phyloP scores from a whole-genome alignment of 2,888 invertebrate genomes.

The Auanema sp. region DNA sequence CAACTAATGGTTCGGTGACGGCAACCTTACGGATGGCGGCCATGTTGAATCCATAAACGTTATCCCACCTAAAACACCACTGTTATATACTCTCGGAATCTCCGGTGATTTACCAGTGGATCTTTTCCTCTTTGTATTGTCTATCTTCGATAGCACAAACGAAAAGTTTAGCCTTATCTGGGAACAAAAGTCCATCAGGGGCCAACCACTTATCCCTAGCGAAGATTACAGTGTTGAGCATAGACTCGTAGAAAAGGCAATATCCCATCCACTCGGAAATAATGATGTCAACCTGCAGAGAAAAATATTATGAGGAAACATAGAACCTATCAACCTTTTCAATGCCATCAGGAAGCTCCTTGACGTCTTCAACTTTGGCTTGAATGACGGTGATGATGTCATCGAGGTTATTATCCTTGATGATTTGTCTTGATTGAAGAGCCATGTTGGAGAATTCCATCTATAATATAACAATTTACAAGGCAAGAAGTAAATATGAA shows the following conservation, averaged over 20 bases:
- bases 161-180: slow-evolving; percentile 86
- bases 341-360: slow-evolving; percentile 80
- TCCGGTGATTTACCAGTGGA: slow-evolving; percentile 76
- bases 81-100: not conserved
- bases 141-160: slow-evolving; percentile 83
- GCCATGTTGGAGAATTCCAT: slow-evolving; percentile 99
- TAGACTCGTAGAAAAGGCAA: slow-evolving; percentile 95
- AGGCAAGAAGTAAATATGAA: slow-evolving; percentile 9
- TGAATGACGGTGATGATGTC: slow-evolving; percentile 65
- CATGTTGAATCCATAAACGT: slow-evolving; percentile 99
- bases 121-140: slow-evolving; percentile 99
- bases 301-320: not conserved
- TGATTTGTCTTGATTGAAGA: slow-evolving; percentile 91
- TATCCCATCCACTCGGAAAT: slow-evolving; percentile 83
- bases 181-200: slow-evolving; percentile 83
- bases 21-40: slow-evolving; percentile 95
- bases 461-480: slow-evolving; percentile 51
- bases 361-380: slow-evolving; percentile 85
- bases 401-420: slow-evolving; percentile 72
- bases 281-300: slow-evolving; percentile 80
- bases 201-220: slow-evolving; percentile 95
- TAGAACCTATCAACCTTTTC: slow-evolving; percentile 69
- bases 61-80: slow-evolving; percentile 81
- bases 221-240: slow-evolving; percentile 97
- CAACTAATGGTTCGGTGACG: slow-evolving; percentile 95